These are phyloP conservation scores for Tineola bisselliella DNA, from an alignment of 2,888 invertebrate species.

Conservation along the genomic window DNA sequence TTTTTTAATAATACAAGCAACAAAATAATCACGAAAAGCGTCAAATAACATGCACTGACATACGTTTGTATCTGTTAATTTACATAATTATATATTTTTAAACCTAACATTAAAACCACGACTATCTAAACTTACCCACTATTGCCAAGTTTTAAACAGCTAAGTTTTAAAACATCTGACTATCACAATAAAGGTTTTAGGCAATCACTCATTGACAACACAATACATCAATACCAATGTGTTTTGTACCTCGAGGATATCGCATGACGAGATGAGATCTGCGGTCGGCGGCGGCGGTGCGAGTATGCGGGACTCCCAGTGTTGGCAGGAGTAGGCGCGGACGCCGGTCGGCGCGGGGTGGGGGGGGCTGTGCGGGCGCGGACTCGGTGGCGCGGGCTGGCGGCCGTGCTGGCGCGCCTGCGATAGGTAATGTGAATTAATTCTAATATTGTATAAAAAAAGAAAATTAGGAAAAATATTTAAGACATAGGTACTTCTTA, in stretches of 20 bases:
- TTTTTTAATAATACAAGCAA: too few relatives aligned
- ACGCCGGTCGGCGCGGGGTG: conserved; percentile 67
- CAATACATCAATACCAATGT: neutral
- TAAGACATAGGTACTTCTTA: too few relatives aligned
- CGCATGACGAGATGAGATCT: conserved; percentile 52
- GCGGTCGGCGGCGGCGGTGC: conserved; percentile 61
- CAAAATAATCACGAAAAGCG: neutral
- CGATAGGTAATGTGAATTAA: too few relatives aligned
- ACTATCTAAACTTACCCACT: too few relatives aligned
- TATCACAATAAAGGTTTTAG: too few relatives aligned
- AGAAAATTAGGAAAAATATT: too few relatives aligned
- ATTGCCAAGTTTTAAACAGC: too few relatives aligned
- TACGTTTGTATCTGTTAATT: neutral
- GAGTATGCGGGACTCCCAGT: conserved; percentile 66
- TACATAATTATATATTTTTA: too few relatives aligned
- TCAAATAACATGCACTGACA: neutral
- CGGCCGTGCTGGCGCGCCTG: conserved; percentile 69
- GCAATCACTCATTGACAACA: too few relatives aligned
- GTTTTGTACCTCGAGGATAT: conserved; percentile 53
- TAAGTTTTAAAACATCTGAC: too few relatives aligned
- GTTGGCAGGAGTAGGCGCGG: conserved; percentile 70
- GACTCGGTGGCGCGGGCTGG: conserved; percentile 62
- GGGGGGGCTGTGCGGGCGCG: conserved; percentile 60
- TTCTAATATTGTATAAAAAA: too few relatives aligned
- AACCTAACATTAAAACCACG: too few relatives aligned